These are phyloP conservation scores for Rotaria sp. DNA, from an alignment of 2,888 invertebrate genomes.

Conservation along the genomic window DNA sequence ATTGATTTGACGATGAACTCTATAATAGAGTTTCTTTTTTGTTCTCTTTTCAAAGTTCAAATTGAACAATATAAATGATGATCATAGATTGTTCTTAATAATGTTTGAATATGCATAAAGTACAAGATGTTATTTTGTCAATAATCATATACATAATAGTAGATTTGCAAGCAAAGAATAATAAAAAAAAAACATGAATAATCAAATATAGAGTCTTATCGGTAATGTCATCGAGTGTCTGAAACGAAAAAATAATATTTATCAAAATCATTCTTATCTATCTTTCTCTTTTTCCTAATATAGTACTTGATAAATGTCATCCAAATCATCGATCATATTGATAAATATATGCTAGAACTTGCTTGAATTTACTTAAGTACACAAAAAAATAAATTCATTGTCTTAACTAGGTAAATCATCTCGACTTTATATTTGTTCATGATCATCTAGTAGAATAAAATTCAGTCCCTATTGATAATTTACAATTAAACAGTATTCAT, in stretches of 20 bases:
- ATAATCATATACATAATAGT: neutral
- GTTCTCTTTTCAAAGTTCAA: neutral
- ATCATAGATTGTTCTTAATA: neutral
- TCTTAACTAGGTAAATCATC: too few species aligned
- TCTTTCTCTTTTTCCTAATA: neutral
- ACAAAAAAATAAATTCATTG: too few species aligned
- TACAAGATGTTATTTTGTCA: neutral
- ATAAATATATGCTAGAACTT: neutral
- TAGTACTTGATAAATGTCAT: neutral
- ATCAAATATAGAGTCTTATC: neutral
- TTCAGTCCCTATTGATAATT: too few species aligned
- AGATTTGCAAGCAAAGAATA: neutral
- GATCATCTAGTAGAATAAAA: too few species aligned
- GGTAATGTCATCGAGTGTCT: neutral
- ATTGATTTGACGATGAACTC: neutral
- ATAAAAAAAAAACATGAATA: neutral
- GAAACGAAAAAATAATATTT: neutral
- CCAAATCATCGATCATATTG: neutral
- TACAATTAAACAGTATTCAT: too few species aligned
- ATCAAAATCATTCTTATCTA: conserved; percentile 8
- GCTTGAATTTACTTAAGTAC: neutral
- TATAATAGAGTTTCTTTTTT: neutral
- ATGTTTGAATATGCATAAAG: neutral
- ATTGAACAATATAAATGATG: neutral
- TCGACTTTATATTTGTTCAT: too few species aligned